Percentiles rank a stretch among this genome's conserved stretches.
phyloP scores from a whole-genome alignment of 2,113 vertebrate genomes.

The Mustelus asterias region DNA sequence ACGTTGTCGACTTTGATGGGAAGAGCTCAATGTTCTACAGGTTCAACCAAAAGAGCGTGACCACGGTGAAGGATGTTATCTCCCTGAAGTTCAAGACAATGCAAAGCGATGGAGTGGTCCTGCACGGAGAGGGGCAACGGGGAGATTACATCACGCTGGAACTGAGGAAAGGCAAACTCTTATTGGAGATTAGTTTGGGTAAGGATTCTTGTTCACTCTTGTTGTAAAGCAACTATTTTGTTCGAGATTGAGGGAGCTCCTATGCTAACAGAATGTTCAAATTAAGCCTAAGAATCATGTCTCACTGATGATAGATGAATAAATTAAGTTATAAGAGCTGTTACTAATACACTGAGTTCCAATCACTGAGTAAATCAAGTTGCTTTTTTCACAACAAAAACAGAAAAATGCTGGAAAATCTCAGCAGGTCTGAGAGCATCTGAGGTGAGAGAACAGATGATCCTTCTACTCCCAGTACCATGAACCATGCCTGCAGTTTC shows the following conservation, averaged over 20 bases:
- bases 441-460: too few species aligned
- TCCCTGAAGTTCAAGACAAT: conserved; percentile 78
- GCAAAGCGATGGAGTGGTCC: conserved; percentile 67
- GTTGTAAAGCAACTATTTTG: background rate
- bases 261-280: background rate
- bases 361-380: background rate
- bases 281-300: background rate
- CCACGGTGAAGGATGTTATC: conserved; percentile 62
- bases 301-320: background rate
- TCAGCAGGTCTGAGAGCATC: too few species aligned
- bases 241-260: background rate
- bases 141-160: conserved; percentile 66
- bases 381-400: background rate
- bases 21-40: conserved; percentile 67
- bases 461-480: too few species aligned
- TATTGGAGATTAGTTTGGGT: conserved; percentile 70
- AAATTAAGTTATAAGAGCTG: background rate
- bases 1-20: conserved; percentile 73
- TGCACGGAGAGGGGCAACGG: conserved; percentile 61
- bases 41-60: conserved; percentile 57
- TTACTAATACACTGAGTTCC: background rate
- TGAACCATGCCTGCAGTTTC: too few species aligned
- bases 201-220: conserved; percentile 40
- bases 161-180: conserved; percentile 67
- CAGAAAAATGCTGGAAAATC: too few species aligned